Base-by-base conservation (phyloP, 2,888 invertebrate genomes). In the Polyploca ridens region DNA sequence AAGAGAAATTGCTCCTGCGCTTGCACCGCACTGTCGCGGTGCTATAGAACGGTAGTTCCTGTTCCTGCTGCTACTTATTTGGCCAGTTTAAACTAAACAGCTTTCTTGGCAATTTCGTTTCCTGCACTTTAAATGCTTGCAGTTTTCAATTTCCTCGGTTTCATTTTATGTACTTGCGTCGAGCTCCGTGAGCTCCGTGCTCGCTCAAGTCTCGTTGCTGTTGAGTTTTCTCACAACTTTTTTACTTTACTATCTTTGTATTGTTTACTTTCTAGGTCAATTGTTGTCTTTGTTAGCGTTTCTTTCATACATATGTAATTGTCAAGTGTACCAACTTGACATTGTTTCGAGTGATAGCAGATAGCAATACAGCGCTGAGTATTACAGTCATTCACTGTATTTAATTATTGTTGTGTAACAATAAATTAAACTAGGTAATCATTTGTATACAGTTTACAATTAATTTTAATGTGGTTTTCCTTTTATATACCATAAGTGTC, bases 71-170 rank as follows among this genome's bases (percentile, higher is more conserved):
- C 64, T 70, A 70, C 80, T 69, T 76, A 80, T 83, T 82, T 76
- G 78, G 76, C 57, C 68, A 74, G 68, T 73, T 74, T 70, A 66
- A 73, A 68, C 68, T 66, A 73, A 77, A 78, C 80, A 46, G 74
- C 76, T 83, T 81, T 80, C 82, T 73, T 79, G 67, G 65, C 67
- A 66, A 71, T 70, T 66, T 69, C 62, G 71, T 69, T 80, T 78
- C 76, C 77, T 75, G 77, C 65, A 68, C 67, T 67, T 72, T 58
- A 71, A 72, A 72, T 69, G 76, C 69, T 74, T 68, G 69, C 65
- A 72, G 66, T 74, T 75, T 76, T 74, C 71, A 70, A 77, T 75
- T 76, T 76, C 76, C 73, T 75, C 64, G 64, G 65, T 73, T 71
- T 70, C 66, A 68, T 69, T 72, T 66, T 66, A 59, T 64, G 61